These are phyloP conservation scores for Caranx ignobilis DNA, from an alignment of 2,113 vertebrate species.

Conservation along the genomic window DNA sequence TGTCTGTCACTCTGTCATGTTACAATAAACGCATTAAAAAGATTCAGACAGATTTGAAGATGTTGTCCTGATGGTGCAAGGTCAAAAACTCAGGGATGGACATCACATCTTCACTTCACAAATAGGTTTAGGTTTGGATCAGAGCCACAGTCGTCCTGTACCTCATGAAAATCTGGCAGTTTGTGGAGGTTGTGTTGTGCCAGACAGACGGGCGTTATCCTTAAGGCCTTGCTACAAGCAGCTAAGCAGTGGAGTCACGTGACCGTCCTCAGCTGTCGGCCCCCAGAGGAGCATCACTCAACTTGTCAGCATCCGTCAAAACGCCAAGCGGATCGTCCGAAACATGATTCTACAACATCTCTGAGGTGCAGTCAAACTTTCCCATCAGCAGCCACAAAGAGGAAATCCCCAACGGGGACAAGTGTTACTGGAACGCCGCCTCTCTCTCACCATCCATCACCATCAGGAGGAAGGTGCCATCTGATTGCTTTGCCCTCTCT, in stretches of 20 bases:
- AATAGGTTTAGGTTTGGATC: not conserved
- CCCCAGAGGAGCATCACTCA: slow-evolving; percentile 54
- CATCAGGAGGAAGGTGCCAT: slow-evolving; percentile 52
- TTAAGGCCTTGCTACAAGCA: not conserved
- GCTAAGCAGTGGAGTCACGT: slow-evolving; percentile 25
- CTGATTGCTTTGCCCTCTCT: slow-evolving; percentile 51
- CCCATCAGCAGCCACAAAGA: slow-evolving; percentile 14
- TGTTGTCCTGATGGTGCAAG: too few species aligned
- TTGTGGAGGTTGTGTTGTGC: not conserved
- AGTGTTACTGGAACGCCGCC: slow-evolving; percentile 10
- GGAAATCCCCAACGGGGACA: slow-evolving; percentile 32
- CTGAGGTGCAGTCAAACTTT: slow-evolving; percentile 55
- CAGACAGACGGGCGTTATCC: not conserved
- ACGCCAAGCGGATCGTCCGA: slow-evolving; percentile 12
- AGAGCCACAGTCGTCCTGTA: not conserved
- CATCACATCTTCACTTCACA: too few species aligned
- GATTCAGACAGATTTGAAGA: too few species aligned
- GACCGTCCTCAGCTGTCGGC: slow-evolving; percentile 29
- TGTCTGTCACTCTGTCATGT: too few species aligned
- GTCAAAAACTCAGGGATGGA: too few species aligned
- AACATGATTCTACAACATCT: slow-evolving; percentile 12
- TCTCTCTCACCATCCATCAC: slow-evolving; percentile 59
- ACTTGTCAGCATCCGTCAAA: slow-evolving; percentile 49
- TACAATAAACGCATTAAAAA: too few species aligned
- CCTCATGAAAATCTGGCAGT: not conserved